phyloP scores from a whole-genome alignment of 2,797 vertebrate genomes.

The Lepus oiostolus region DNA sequence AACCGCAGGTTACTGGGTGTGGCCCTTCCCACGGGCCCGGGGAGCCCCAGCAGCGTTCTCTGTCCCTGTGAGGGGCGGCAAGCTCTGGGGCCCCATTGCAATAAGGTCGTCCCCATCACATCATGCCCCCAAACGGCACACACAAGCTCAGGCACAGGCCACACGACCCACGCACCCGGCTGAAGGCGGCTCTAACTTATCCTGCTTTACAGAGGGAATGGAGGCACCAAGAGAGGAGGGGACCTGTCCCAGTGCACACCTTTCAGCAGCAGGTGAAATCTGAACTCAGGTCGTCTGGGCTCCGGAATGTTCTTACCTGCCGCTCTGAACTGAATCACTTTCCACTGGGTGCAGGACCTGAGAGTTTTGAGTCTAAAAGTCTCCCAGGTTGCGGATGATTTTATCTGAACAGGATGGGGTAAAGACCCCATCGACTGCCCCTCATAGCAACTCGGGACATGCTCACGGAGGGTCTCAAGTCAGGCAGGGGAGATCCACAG shows the following conservation, averaged over 20 bases:
- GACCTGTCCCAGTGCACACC: neutral
- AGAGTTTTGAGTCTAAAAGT: neutral
- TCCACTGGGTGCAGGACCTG: neutral
- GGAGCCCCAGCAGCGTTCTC: neutral
- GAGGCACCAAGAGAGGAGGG: neutral
- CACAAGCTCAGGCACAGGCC: accelerated
- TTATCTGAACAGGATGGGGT: neutral
- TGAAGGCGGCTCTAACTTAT: neutral
- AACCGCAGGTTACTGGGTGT: neutral
- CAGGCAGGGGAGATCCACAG: neutral
- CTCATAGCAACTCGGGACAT: neutral
- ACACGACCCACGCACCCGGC: neutral
- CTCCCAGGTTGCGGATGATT: neutral
- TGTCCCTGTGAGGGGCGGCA: neutral
- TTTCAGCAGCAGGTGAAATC: accelerated
- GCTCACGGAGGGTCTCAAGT: neutral
- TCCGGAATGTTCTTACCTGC: neutral
- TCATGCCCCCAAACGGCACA: neutral
- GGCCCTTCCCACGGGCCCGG: neutral
- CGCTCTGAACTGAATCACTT: neutral
- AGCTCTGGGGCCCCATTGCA: neutral
- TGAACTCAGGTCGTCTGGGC: neutral
- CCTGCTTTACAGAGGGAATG: neutral
- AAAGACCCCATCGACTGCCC: neutral
- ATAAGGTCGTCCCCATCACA: neutral